Evolutionary conservation across 2,113 vertebrate genomes (phyloP).

Genomic region (Otolemur garnettii): DNA sequence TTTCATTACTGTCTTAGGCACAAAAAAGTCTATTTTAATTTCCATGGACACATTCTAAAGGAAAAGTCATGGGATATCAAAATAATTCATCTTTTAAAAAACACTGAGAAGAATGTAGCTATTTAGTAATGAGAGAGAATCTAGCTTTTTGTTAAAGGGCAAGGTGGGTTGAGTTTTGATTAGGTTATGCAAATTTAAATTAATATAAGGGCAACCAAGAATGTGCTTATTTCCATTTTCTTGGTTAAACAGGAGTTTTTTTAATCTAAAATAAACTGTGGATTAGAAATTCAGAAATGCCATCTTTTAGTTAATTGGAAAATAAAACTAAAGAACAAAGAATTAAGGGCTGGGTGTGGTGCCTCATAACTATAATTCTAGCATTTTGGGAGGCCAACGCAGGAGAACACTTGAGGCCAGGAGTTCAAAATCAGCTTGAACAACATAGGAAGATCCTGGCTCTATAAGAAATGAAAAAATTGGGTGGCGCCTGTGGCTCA

Average conservation of each 20-base stretch:
- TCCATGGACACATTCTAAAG: conserved; percentile 66
- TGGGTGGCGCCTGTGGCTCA: no score
- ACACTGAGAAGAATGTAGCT: conserved; percentile 59
- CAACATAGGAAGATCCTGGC: no score
- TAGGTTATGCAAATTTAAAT: conserved; percentile 74
- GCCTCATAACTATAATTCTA: no score
- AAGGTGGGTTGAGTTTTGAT: conserved; percentile 66
- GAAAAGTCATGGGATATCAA: conserved; percentile 65
- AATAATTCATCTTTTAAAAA: conserved; percentile 72
- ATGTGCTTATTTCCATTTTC: conserved; percentile 62
- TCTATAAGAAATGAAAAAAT: no score
- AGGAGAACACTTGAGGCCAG: no score
- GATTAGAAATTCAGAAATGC: conserved; percentile 70
- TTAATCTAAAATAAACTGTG: conserved; percentile 56
- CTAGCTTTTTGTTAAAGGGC: conserved; percentile 60
- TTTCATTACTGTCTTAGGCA: conserved; percentile 58
- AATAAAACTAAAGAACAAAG: conserved; percentile 66
- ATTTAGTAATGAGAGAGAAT: conserved; percentile 72
- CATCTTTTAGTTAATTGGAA: conserved; percentile 66
- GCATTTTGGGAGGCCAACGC: no score
- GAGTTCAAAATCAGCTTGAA: no score
- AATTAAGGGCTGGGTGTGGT: background rate
- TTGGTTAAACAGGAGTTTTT: conserved; percentile 69
- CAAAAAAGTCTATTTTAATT: conserved; percentile 77
- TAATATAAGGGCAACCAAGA: conserved; percentile 74